These are phyloP conservation scores for Ganaspis sp. DNA, from an alignment of 1,140 invertebrate genomes.

Conservation along the genomic window DNA sequence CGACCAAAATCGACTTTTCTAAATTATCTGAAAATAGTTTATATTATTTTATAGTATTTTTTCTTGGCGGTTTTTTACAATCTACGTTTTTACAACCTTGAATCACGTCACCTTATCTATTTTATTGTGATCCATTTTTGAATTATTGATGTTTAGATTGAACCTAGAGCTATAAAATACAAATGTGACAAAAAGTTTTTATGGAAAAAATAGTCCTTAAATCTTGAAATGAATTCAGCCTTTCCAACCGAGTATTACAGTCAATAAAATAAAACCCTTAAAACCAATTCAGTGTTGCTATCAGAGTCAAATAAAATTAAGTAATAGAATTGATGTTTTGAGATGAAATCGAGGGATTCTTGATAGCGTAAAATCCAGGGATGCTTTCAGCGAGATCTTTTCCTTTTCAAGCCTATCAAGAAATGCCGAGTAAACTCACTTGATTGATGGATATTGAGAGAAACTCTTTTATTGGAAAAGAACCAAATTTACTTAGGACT, in stretches of 20 bases:
- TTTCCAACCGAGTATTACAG: neutral
- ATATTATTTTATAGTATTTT: no score
- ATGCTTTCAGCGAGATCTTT: neutral
- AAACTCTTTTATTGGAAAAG: slow-evolving; percentile 4
- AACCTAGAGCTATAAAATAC: neutral
- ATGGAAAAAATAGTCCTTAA: neutral
- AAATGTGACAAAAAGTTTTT: neutral
- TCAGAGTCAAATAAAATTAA: slow-evolving; percentile 19
- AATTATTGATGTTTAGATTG: slow-evolving; percentile 23
- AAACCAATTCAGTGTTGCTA: slow-evolving; percentile 3
- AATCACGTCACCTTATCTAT: neutral
- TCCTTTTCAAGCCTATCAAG: neutral
- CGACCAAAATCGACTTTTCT: no score
- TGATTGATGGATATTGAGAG: slow-evolving; percentile 21
- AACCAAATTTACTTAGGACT: slow-evolving; percentile 20
- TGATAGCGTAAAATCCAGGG: neutral
- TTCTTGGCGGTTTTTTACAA: slow-evolving; percentile 2
- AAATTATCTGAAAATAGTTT: no score
- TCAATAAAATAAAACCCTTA: neutral
- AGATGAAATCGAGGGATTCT: slow-evolving; percentile 12
- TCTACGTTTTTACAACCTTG: neutral
- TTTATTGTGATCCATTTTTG: neutral
- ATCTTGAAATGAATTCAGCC: neutral
- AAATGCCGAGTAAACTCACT: neutral
- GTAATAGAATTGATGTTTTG: slow-evolving; percentile 17